Percentiles rank a stretch among this genome's conserved stretches.
Evolutionary conservation across 2,113 vertebrate genomes (phyloP).

Genomic region (Chelonoidis abingdonii): DNA sequence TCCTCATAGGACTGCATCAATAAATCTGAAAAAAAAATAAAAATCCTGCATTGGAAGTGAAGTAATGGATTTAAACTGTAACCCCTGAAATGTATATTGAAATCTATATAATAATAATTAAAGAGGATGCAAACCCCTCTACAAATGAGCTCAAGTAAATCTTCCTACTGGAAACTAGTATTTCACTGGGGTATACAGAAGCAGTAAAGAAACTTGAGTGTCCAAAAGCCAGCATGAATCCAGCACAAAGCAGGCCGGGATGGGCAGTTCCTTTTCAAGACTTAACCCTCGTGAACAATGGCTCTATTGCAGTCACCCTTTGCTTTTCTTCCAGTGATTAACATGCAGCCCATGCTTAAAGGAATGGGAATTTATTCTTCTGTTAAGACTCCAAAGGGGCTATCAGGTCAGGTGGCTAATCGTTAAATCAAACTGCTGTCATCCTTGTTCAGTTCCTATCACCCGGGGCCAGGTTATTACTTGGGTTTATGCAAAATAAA

Average conservation of each 20-base stretch:
- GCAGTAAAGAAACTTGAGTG: constrained; percentile 69
- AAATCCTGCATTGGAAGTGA: background rate
- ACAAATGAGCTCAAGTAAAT: constrained; percentile 26
- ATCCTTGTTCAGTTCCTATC: constrained; percentile 73
- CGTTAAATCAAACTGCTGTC: constrained; percentile 82
- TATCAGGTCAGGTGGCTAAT: constrained; percentile 82
- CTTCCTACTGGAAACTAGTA: constrained; percentile 32
- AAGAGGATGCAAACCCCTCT: background rate
- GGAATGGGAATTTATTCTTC: constrained; percentile 75
- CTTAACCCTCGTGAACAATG: constrained; percentile 73
- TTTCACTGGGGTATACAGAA: constrained; percentile 55
- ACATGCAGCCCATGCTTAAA: constrained; percentile 74
- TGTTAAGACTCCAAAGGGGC: constrained; percentile 73
- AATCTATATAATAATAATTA: constrained; percentile 35
- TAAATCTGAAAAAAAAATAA: constrained; percentile 33
- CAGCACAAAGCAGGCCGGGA: constrained; percentile 77
- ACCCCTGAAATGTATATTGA: constrained; percentile 37
- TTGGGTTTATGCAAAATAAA: constrained; percentile 84
- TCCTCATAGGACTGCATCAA: background rate
- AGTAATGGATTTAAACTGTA: background rate
- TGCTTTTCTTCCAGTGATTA: constrained; percentile 80
- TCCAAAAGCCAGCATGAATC: constrained; percentile 75
- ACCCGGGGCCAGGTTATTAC: constrained; percentile 62
- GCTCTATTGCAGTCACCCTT: constrained; percentile 74
- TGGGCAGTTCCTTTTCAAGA: constrained; percentile 74